These are phyloP conservation scores for Drosophila atroscutellata DNA, from an alignment of 2,888 invertebrate genomes.

Conservation along the genomic window DNA sequence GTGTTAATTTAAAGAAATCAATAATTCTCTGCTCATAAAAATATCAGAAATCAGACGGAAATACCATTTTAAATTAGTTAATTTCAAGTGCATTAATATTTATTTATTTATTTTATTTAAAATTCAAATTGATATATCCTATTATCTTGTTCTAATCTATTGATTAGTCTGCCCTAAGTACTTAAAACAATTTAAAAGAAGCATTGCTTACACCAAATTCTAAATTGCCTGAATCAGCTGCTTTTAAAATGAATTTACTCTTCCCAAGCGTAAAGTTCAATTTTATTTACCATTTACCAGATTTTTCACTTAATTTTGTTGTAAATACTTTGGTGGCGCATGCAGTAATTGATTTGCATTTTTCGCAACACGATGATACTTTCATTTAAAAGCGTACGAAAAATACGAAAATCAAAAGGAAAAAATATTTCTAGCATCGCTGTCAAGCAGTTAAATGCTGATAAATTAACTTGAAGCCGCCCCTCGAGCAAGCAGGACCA, in stretches of 20 bases:
- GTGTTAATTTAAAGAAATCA: conserved; percentile 18
- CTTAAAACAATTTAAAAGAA: not conserved
- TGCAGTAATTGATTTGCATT: conserved; percentile 19
- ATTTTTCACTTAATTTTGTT: not conserved
- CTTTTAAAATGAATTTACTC: not conserved
- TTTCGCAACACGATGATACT: conserved; percentile 36
- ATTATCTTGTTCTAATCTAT: no score
- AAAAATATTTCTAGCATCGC: conserved; percentile 34
- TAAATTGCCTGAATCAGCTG: no score
- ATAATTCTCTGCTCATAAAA: not conserved
- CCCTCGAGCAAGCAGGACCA: conserved; percentile 19
- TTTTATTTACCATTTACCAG: not conserved
- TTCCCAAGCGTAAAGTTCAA: not conserved
- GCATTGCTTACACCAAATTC: no score
- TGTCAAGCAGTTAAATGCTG: conserved; percentile 79
- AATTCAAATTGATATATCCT: not conserved
- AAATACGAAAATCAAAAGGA: conserved; percentile 1
- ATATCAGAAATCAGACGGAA: not conserved
- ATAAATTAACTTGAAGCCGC: conserved; percentile 75
- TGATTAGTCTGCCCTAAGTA: not conserved
- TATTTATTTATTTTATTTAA: not conserved
- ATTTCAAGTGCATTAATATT: not conserved
- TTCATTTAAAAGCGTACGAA: conserved; percentile 34
- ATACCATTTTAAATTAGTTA: not conserved
- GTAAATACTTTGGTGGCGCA: not conserved